Conservation (phyloP, 2,888 invertebrate genomes). For the Agrotis puta region DNA sequence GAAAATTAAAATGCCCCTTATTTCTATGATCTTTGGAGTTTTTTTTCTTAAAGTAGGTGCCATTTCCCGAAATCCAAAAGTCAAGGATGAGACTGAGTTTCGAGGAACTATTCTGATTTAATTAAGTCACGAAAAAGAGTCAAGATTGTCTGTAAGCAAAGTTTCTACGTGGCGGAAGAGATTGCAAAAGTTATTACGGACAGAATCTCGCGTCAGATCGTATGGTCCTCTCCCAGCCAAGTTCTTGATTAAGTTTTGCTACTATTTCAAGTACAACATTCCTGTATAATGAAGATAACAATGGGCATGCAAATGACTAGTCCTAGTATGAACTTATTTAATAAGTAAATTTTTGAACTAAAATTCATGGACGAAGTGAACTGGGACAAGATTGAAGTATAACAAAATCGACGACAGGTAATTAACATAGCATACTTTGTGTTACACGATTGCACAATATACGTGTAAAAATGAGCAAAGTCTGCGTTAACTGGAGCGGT, state of each 20-base stretch:
- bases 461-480: conserved; percentile 60
- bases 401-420: conserved; percentile 36
- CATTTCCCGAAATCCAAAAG: not conserved
- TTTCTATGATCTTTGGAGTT: not conserved
- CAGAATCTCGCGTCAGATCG: conserved; percentile 63
- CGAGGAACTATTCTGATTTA: conserved; percentile 32
- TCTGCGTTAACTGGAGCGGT: conserved; percentile 70
- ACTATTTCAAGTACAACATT: conserved; percentile 49
- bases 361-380: conserved; percentile 5
- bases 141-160: conserved; percentile 67
- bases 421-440: conserved; percentile 37
- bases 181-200: conserved; percentile 75
- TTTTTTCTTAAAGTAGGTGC: conserved; percentile 5
- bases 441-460: conserved; percentile 59
- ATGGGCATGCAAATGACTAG: not conserved
- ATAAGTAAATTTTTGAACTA: not conserved
- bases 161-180: conserved; percentile 67
- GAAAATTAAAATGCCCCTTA: not conserved
- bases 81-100: not conserved
- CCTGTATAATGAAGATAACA: conserved; percentile 8
- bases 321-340: not conserved
- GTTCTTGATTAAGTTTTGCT: conserved; percentile 74
- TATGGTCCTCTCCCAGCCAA: conserved; percentile 64
- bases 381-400: conserved; percentile 21
- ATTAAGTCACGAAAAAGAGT: conserved; percentile 41